Conservation (phyloP, 2,888 invertebrate species). For the Drosophila histrio region DNA sequence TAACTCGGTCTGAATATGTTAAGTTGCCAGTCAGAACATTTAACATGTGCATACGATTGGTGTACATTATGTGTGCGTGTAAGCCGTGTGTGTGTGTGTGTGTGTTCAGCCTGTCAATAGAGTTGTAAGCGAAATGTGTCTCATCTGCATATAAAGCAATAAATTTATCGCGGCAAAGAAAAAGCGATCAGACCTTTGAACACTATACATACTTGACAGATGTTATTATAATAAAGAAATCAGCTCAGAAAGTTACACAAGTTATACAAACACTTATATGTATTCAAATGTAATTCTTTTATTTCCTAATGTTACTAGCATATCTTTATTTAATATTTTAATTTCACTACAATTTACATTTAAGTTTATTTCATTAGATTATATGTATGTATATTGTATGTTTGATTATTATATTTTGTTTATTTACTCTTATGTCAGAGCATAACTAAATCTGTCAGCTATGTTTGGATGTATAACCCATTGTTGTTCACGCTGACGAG, state of each 20-base stretch:
- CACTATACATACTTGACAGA: slow-evolving; percentile 25
- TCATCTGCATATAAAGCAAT: slow-evolving; percentile 45
- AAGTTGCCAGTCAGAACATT: slow-evolving; percentile 55
- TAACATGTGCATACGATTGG: slow-evolving; percentile 27
- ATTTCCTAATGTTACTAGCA: background rate
- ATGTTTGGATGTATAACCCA: no score
- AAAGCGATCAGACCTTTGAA: slow-evolving; percentile 4
- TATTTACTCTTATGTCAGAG: no score
- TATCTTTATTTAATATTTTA: background rate
- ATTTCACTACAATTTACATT: no score
- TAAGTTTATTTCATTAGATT: no score
- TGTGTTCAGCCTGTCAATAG: slow-evolving; percentile 26
- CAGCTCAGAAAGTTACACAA: background rate
- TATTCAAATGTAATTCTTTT: background rate
- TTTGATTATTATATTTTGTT: no score
- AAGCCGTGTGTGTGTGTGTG: background rate
- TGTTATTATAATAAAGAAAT: slow-evolving; percentile 15
- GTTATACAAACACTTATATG: background rate
- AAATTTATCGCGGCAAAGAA: slow-evolving; percentile 16
- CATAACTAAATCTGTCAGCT: no score
- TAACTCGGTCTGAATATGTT: slow-evolving; percentile 72
- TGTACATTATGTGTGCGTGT: background rate
- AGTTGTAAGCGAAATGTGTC: slow-evolving; percentile 27
- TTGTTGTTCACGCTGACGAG: no score
- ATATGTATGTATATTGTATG: no score